Base-by-base conservation (phyloP, 2,888 invertebrate species). In the Colostygia pectinataria region DNA sequence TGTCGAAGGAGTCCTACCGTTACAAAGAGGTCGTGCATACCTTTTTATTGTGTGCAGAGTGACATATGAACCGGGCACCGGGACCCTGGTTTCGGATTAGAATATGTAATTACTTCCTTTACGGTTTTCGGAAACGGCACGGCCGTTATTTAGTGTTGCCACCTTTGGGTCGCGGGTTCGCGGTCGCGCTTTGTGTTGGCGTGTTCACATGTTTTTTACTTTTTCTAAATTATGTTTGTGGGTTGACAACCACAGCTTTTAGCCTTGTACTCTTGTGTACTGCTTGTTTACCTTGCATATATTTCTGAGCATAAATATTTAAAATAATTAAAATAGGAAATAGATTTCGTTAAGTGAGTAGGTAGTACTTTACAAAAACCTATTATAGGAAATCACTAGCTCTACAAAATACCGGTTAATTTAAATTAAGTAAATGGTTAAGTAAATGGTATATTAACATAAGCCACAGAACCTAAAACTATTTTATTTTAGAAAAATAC, bases 101-200 rank as follows among this genome's bases (percentile, higher is more conserved):
- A 87, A 90, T 89, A 88, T 84, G 87, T 90, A 90, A 90, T 90
- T 89, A 89, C 84, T 90, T 90, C 90, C 90, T 89, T 86, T 84
- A 87, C 83, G 88, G 75, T 79, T 82, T 86, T 82, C 82, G 90
- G 89, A 89, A 88, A 85, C 84, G 81, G 79, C 77, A 64, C 55
- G 70, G 75, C 77, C 78, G 81, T 81, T 82, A 76, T 64, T 66
- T 67, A 68, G 64, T 71, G 69, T 63, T 71, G 68, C 57, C 79
- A 82, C 82, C 82, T 80, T 74, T 72, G 59, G 53, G 59, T 57
- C 62, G 62, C 44, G 55, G 58, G 53, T 55, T 49, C 47, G 45
- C 44, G 66, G 65, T 62, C 61, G 63, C 66, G 61, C 61, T 52
- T 54, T 39, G 51, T 58, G 59, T 55, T 59, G 59, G 57, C 62